Evolutionary conservation across 2,113 vertebrate species (phyloP).

Genomic region (Nothoprocta perdicaria): DNA sequence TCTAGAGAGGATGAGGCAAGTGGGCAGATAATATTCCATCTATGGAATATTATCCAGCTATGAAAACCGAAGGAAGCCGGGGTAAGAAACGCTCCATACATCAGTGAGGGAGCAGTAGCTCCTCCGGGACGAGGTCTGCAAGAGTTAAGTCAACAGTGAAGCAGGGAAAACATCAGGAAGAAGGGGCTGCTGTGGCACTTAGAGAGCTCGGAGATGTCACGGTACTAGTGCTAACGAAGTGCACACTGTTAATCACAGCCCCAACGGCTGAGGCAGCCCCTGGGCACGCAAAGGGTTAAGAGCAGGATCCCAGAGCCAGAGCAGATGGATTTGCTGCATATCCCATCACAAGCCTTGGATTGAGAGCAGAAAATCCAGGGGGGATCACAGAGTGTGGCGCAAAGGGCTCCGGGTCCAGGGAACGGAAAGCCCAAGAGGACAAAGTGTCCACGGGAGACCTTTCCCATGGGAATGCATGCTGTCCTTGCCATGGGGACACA

Average conservation of each 20-base stretch:
- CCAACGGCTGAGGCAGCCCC: background rate
- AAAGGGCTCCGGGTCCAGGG: background rate
- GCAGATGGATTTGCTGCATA: background rate
- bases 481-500: background rate
- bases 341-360: background rate
- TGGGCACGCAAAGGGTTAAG: background rate
- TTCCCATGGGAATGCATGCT: accelerated
- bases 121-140: background rate
- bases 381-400: background rate
- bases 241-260: background rate
- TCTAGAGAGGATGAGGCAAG: background rate
- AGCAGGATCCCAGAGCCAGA: background rate
- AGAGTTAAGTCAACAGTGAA: slow-evolving; percentile 28
- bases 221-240: background rate
- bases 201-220: background rate
- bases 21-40: background rate
- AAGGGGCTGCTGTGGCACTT: background rate
- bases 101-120: background rate
- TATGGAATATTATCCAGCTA: no score
- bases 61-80: slow-evolving; percentile 18
- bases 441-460: background rate
- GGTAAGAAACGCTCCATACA: slow-evolving; percentile 15
- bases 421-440: background rate
- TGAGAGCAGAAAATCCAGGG: background rate
- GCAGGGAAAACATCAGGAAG: background rate